A percentile compares a stretch with the other conserved stretches of the same genome.
phyloP scores from a whole-genome alignment of 1,140 invertebrate genomes.

The Formica selysi region DNA sequence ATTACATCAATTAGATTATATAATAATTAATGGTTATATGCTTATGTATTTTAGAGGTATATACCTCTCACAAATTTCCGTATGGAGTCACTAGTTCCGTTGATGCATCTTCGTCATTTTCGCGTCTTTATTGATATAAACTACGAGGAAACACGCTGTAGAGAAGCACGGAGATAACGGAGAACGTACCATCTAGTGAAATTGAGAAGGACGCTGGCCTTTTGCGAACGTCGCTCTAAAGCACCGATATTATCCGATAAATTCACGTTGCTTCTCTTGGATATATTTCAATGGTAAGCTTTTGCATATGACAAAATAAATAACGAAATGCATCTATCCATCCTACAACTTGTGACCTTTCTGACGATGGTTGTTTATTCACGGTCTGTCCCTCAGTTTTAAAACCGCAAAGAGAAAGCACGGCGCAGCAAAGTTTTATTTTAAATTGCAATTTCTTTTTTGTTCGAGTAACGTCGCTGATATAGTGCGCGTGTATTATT shows the following conservation, averaged over 20 bases:
- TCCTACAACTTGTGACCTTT: slow-evolving; percentile 16
- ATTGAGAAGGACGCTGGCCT: slow-evolving; percentile 16
- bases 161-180: too few relatives aligned
- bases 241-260: slow-evolving; percentile 25
- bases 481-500: background rate
- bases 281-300: background rate
- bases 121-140: slow-evolving; percentile 25
- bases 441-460: slow-evolving; percentile 19
- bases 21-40: slow-evolving; percentile 12
- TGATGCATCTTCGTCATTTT: slow-evolving; percentile 5
- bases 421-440: background rate
- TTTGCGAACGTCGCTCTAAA: slow-evolving; percentile 9
- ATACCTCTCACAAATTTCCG: background rate
- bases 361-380: background rate
- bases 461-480: background rate
- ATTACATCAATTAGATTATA: background rate
- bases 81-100: background rate
- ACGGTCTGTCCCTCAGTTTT: background rate
- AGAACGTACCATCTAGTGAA: background rate
- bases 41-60: background rate
- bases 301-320: slow-evolving; percentile 25
- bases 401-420: background rate
- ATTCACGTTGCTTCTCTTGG: background rate
- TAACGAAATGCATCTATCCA: slow-evolving; percentile 6
- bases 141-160: background rate